Evolutionary conservation across 2,888 invertebrate genomes (phyloP).

Genomic region (Gryllus longicercus): DNA sequence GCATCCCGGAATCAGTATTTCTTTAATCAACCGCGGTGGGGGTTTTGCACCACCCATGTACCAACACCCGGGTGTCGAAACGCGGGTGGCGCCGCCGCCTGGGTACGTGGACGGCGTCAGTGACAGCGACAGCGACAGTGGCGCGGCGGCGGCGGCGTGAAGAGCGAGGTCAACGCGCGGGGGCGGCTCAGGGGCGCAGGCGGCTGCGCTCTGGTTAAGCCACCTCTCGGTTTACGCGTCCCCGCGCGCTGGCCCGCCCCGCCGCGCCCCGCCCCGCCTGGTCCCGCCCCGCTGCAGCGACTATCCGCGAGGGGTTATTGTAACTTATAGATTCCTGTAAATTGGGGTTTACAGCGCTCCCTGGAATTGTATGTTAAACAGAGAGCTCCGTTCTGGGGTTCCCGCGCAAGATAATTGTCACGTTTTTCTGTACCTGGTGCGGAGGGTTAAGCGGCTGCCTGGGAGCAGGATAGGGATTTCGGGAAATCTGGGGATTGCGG

Average conservation of each 20-base stretch:
- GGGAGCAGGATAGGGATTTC: too few species aligned
- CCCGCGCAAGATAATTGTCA: neutral
- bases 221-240: constrained; percentile 17
- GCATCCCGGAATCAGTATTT: too few species aligned
- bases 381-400: constrained; percentile 1
- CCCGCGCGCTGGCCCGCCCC: neutral
- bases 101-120: too few species aligned
- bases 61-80: too few species aligned
- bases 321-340: constrained; percentile 17
- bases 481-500: too few species aligned
- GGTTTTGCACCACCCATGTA: too few species aligned
- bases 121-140: too few species aligned
- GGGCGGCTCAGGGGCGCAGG: neutral
- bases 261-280: neutral
- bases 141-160: too few species aligned
- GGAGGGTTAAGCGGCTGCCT: neutral
- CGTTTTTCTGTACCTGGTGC: neutral
- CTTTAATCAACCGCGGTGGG: too few species aligned
- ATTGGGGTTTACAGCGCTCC: constrained; percentile 17
- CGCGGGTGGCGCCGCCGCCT: too few species aligned
- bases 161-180: too few species aligned
- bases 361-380: constrained; percentile 17
- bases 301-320: constrained; percentile 17
- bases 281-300: neutral
- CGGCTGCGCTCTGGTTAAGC: neutral